Evolutionary conservation across 2,113 vertebrate genomes (phyloP), one percentile per base, ranked within the genome.

Genomic region (Beaufortia kweichowensis): DNA sequence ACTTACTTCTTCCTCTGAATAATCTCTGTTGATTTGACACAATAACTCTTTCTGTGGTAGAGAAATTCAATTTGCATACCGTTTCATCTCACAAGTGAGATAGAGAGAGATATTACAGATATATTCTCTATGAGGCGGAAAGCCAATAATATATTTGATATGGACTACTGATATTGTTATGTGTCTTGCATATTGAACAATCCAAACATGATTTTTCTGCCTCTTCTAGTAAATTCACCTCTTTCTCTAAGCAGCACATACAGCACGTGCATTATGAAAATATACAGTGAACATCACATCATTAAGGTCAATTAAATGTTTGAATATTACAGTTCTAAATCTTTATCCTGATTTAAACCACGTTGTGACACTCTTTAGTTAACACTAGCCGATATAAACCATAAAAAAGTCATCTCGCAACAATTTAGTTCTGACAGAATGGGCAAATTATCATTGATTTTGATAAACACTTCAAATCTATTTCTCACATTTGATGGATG

Each of bases 111-210:
- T 23, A 41, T 71, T 59, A 59, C 53, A 41, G 33, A 57, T 41
- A 26, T 19, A 39, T 21, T 53, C 1, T n/a, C n/a, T n/a, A n/a
- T 15, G 6, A 71, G 33, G 69, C 31, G 24, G 33, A 59, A 39
- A 71, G 53, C 23, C 69, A 59, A 57, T 71, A 55, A 70, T 35
- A 59, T 33, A 39, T 71, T 31, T 59, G 69, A 71, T 41, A 28
- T 71, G 33, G 53, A 33, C 41, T 71, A 59, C 21, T 41, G 69
- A 59, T 53, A 59, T 24, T 28, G 17, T 14, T 23, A 15, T 41
- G 21, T 59, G 53, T 12, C 69, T 71, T 41, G 53, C 53, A 71
- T 71, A 57, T 71, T 68, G 50, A 53, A 31, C 26, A 31, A 28
- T 57, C 39, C n/a, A 69, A 69, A 55, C 15, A 15, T 10, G n/a